These are phyloP conservation scores for Andrena flavipes DNA, from an alignment of 2,888 invertebrate genomes.

Conservation along the genomic window DNA sequence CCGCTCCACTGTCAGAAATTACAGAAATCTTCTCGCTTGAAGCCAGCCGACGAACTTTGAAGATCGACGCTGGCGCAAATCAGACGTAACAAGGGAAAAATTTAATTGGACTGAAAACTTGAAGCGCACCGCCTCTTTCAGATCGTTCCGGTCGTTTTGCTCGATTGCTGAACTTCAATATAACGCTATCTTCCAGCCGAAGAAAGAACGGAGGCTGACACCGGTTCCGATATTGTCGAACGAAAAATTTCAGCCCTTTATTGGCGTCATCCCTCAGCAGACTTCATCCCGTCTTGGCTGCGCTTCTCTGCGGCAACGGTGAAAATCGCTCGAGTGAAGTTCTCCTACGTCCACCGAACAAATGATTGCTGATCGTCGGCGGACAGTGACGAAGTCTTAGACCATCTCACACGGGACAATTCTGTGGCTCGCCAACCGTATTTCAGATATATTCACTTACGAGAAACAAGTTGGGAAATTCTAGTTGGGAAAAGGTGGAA, in stretches of 20 bases:
- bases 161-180: slow-evolving; percentile 53
- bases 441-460: no score
- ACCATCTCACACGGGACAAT: no score
- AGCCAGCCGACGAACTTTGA: slow-evolving; percentile 46
- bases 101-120: slow-evolving; percentile 70
- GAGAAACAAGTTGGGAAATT: no score
- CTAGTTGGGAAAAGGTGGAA: no score
- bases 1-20: slow-evolving; percentile 49
- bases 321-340: slow-evolving; percentile 2
- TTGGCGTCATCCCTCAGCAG: slow-evolving; percentile 51
- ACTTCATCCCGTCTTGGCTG: slow-evolving; percentile 9
- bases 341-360: neutral
- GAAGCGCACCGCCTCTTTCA: slow-evolving; percentile 57
- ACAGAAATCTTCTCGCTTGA: slow-evolving; percentile 53
- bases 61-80: slow-evolving; percentile 38
- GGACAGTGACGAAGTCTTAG: no score
- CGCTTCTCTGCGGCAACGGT: neutral
- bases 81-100: slow-evolving; percentile 50
- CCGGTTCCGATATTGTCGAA: slow-evolving; percentile 45
- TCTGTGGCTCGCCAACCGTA: no score
- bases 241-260: slow-evolving; percentile 64
- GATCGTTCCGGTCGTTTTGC: slow-evolving; percentile 43
- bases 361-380: neutral
- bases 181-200: slow-evolving; percentile 57
- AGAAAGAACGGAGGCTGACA: slow-evolving; percentile 28